phyloP scores from a whole-genome alignment of 2,888 invertebrate genomes.

The Meliscaeva auricollis region DNA sequence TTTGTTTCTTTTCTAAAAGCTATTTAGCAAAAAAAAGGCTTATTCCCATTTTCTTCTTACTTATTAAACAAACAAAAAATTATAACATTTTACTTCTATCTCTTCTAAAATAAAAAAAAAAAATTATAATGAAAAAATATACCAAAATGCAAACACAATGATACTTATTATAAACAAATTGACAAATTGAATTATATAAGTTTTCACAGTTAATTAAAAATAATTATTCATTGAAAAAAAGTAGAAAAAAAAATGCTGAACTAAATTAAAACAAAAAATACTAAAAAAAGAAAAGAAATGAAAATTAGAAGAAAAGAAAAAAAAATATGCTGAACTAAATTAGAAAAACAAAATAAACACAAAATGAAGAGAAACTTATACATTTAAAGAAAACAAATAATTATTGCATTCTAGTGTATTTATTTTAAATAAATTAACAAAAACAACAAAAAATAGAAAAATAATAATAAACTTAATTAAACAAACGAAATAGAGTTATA shows the following conservation, averaged over 20 bases:
- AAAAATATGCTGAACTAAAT: slow-evolving; percentile 73
- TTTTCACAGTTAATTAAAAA: slow-evolving; percentile 67
- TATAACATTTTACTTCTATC: slow-evolving; percentile 56
- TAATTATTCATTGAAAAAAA: slow-evolving; percentile 63
- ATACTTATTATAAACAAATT: slow-evolving; percentile 77
- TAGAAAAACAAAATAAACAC: slow-evolving; percentile 47
- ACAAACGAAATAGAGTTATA: slow-evolving; percentile 64
- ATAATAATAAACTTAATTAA: slow-evolving; percentile 45
- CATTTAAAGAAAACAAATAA: slow-evolving; percentile 55
- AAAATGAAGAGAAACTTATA: slow-evolving; percentile 52
- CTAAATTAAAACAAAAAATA: slow-evolving; percentile 45
- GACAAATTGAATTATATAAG: slow-evolving; percentile 50
- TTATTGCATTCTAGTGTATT: slow-evolving; percentile 70
- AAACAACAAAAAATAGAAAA: slow-evolving; percentile 43
- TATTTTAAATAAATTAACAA: slow-evolving; percentile 60
- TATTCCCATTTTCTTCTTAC: slow-evolving; percentile 73
- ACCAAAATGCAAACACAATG: slow-evolving; percentile 66
- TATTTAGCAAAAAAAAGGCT: background rate
- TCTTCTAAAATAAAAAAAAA: slow-evolving; percentile 62
- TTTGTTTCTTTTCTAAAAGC: slow-evolving; percentile 3
- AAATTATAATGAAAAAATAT: slow-evolving; percentile 33
- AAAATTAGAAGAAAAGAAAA: slow-evolving; percentile 53
- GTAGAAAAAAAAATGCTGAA: slow-evolving; percentile 31
- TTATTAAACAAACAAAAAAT: slow-evolving; percentile 44
- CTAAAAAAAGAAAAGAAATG: slow-evolving; percentile 42